Evolutionary conservation across 2,888 invertebrate species (phyloP).

Genomic region (Brachycybe producta): DNA sequence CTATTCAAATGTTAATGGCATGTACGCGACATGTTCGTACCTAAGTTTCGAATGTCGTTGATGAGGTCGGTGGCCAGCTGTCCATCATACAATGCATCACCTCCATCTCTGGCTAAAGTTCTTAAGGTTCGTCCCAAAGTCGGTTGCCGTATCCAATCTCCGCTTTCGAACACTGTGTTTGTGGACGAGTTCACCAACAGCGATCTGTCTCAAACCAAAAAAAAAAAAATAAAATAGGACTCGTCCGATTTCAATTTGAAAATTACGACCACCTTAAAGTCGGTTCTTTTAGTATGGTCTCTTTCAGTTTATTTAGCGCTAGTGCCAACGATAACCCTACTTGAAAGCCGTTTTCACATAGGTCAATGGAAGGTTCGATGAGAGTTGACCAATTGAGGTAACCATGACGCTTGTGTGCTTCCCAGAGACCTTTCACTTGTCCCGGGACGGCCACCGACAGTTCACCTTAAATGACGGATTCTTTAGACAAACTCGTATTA

Average conservation of each 20-base stretch:
- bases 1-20: background rate
- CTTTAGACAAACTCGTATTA: slow-evolving; percentile 26
- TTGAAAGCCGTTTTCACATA: slow-evolving; percentile 56
- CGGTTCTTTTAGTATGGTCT: slow-evolving; percentile 43
- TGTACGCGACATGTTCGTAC: slow-evolving; percentile 27
- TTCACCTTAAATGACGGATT: slow-evolving; percentile 27
- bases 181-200: slow-evolving; percentile 46
- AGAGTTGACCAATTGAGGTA: slow-evolving; percentile 59
- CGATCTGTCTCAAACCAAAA: slow-evolving; percentile 16
- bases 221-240: slow-evolving; percentile 15
- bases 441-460: slow-evolving; percentile 75
- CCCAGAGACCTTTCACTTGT: slow-evolving; percentile 71
- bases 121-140: slow-evolving; percentile 55
- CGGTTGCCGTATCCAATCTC: slow-evolving; percentile 50
- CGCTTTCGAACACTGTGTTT: slow-evolving; percentile 46
- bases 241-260: background rate
- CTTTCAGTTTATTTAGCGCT: slow-evolving; percentile 39
- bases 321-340: slow-evolving; percentile 54
- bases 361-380: slow-evolving; percentile 59
- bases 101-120: slow-evolving; percentile 50
- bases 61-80: slow-evolving; percentile 29
- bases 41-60: slow-evolving; percentile 30
- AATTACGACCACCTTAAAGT: slow-evolving; percentile 41
- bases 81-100: slow-evolving; percentile 33
- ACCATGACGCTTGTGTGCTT: slow-evolving; percentile 57